Evolutionary conservation across 2,113 vertebrate species (phyloP).

Genomic region (Cranoglanis bouderius): DNA sequence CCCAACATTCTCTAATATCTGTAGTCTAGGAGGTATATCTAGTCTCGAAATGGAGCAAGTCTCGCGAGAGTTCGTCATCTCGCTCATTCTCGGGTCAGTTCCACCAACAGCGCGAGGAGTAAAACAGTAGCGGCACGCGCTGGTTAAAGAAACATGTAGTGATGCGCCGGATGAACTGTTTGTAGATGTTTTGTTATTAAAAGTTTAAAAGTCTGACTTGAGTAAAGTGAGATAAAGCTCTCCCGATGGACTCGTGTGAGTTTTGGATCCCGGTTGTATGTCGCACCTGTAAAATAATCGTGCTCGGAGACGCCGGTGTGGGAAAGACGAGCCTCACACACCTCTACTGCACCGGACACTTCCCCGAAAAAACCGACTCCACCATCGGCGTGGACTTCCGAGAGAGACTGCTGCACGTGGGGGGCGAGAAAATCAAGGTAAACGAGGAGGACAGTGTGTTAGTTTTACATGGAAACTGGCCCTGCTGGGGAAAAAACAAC

Average conservation of each 20-base stretch:
- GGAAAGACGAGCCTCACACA: slow-evolving; percentile 76
- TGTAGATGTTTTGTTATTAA: neutral
- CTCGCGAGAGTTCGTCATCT: neutral
- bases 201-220: neutral
- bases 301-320: slow-evolving; percentile 76
- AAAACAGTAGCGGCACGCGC: no score
- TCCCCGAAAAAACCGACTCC: slow-evolving; percentile 69
- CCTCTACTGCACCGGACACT: slow-evolving; percentile 71
- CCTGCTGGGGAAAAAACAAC: no score
- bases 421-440: slow-evolving; percentile 75
- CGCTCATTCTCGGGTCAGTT: neutral
- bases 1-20: no score
- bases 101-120: neutral
- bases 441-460: neutral
- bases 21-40: no score
- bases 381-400: slow-evolving; percentile 80
- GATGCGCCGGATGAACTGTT: neutral
- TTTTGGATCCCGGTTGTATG: slow-evolving; percentile 59
- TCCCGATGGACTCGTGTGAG: slow-evolving; percentile 62
- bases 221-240: neutral
- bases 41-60: neutral
- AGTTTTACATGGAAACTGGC: neutral
- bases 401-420: slow-evolving; percentile 67
- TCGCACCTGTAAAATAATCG: slow-evolving; percentile 75
- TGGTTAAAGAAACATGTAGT: neutral